Percentiles rank a stretch among this genome's conserved stretches.
Conservation (phyloP, 2,888 invertebrate genomes). For the Xestia c-nigrum region DNA sequence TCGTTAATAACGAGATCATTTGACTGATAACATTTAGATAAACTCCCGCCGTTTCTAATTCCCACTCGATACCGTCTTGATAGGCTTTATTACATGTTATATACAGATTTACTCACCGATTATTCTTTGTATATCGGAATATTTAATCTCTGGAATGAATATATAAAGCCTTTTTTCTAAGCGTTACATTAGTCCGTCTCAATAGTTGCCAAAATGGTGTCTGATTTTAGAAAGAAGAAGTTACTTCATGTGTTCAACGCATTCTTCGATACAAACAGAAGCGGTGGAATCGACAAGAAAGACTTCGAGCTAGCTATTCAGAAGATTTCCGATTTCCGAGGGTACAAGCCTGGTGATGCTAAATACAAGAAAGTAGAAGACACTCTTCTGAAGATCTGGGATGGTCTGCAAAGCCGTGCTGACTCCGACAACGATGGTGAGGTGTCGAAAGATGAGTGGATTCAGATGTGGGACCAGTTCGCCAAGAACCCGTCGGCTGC, state of each 20-base stretch:
- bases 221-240: slow-evolving; percentile 97
- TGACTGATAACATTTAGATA: slow-evolving; percentile 41
- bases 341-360: slow-evolving; percentile 93
- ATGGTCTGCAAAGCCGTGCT: slow-evolving; percentile 94
- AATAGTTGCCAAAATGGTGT: slow-evolving; percentile 90
- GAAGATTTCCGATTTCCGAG: slow-evolving; percentile 95
- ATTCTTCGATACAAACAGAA: slow-evolving; percentile 97
- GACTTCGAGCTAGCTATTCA: slow-evolving; percentile 96
- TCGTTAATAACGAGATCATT: slow-evolving; percentile 48
- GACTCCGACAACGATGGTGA: slow-evolving; percentile 96
- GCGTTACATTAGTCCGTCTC: slow-evolving; percentile 37
- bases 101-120: slow-evolving; percentile 46
- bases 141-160: slow-evolving; percentile 53
- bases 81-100: slow-evolving; percentile 55
- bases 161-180: slow-evolving; percentile 64
- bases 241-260: slow-evolving; percentile 96
- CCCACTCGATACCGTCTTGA: slow-evolving; percentile 51
- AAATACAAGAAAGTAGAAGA: slow-evolving; percentile 94
- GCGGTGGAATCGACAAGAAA: slow-evolving; percentile 96
- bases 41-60: slow-evolving; percentile 46
- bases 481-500: slow-evolving; percentile 93
- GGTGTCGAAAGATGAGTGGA: slow-evolving; percentile 97
- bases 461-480: slow-evolving; percentile 95
- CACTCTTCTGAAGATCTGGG: slow-evolving; percentile 95
- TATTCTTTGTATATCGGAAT: slow-evolving; percentile 52